Evolutionary conservation across 2,113 vertebrate genomes (phyloP), one percentile per base, ranked within the genome.

Genomic region (Sciurus niger): DNA sequence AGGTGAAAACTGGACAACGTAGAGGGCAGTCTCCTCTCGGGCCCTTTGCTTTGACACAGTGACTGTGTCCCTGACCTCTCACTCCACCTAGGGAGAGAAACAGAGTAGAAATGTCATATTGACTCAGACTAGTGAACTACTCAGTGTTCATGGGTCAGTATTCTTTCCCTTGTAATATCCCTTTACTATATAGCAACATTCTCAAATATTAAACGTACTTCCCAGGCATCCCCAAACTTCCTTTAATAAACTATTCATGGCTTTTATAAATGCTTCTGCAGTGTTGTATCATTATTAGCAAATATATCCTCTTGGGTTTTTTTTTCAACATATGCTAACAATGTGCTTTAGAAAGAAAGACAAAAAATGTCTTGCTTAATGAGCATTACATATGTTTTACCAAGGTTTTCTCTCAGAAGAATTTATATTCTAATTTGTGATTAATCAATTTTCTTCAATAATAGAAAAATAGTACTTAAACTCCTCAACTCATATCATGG

Each of bases 371-470:
- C 24, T 58, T 83, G 24, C 58, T 76, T 84, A 67, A 67, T 37
- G 14, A 92, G 8, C 48, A 48, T 83, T 51, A 20, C 18, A 51
- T 84, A 68, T 24, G 8, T 84, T 87, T 86, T 72, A 55, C 55
- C 17, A 80, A 20, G 30, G 51, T 73, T 65, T 28, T 30, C 11
- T 91, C 53, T 95, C 22, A 80, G 65, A 18, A 79, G 34, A 80
- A 30, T 65, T 80, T 73, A 43, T 86, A 30, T 25, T 14, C 34
- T n/a, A 91, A n/a, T 63, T 85, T 80, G 8, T 65, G 5, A 60
- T 83, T 65, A 76, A 51, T 74, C 65, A 86, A n/a, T 70, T 90
- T 78, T 90, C 60, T 90, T 60, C 51, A 79, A 28, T 67, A 90
- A 51, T 63, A 78, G 43, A 53, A 18, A 63, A 63, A 37, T 8